These are phyloP conservation scores for Ophiodon elongatus DNA, from an alignment of 2,113 vertebrate species.

Conservation along the genomic window DNA sequence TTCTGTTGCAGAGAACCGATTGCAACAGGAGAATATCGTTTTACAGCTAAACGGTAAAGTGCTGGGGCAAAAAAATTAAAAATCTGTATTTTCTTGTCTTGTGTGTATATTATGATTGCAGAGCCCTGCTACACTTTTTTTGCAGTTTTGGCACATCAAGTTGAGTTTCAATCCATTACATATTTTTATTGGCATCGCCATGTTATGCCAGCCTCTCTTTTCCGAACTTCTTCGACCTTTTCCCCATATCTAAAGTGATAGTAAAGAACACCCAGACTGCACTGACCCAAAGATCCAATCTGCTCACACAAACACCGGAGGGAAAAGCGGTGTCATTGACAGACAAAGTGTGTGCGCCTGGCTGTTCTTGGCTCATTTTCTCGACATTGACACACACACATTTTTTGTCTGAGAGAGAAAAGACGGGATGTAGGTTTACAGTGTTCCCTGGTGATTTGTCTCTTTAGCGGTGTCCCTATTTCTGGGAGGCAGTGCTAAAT, in stretches of 20 bases:
- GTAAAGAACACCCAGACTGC: conserved; percentile 61
- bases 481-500: conserved; percentile 66
- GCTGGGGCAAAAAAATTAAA: not conserved
- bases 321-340: conserved; percentile 57
- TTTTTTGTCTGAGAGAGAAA: conserved; percentile 27
- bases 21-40: conserved; percentile 10
- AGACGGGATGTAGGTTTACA: conserved; percentile 46
- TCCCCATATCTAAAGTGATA: conserved; percentile 49
- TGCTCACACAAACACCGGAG: conserved; percentile 52
- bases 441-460: conserved; percentile 61
- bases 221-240: conserved; percentile 13
- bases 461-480: conserved; percentile 67
- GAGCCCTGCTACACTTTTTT: not conserved
- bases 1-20: conserved; percentile 38
- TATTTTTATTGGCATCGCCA: conserved; percentile 36
- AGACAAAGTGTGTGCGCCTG: conserved; percentile 24
- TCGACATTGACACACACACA: conserved; percentile 32
- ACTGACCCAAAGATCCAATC: conserved; percentile 60
- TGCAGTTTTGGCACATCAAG: conserved; percentile 2
- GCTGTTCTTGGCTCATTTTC: conserved; percentile 21
- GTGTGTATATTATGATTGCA: not conserved
- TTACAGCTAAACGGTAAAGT: conserved; percentile 10
- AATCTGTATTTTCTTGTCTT: not conserved
- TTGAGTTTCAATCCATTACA: conserved; percentile 4
- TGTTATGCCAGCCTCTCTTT: conserved; percentile 25